Evolutionary conservation across 2,113 vertebrate species (phyloP), one percentile per base, ranked within the genome.

Genomic region (Mormyrus lacerda): DNA sequence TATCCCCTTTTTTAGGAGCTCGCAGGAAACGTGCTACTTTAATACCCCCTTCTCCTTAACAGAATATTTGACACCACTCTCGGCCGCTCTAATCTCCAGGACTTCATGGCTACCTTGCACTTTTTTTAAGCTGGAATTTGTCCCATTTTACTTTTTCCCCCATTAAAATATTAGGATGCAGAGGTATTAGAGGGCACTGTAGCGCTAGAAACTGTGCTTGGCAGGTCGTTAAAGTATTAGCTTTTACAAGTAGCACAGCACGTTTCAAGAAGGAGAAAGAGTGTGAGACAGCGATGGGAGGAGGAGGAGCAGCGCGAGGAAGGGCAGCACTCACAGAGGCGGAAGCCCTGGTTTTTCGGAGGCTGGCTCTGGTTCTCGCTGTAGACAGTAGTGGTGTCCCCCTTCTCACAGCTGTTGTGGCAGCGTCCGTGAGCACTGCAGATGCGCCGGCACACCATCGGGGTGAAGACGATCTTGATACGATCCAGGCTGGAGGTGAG

Each of bases 401-500:
- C 96, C 91, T 95, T 95, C 93, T 96, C 91, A 19, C 96, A 96
- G 92, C 90, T 96, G 93, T 95, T 96, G 92, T 93, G 93, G 94
- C 96, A 96, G 58, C 73, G 95, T 3, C 94, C 94, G 15, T 92
- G 93, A n/a, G 44, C 24, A 1, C 55, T 91, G 92, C 96, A 96
- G 85, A 94, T 91, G 89, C 94, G 89, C 35, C 95, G 95, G 92
- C 96, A 96, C 90, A 94, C 88, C 93, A 95, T 96, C 27, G 96
- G 96, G 0, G 96, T 96, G 91, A 96, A 96, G 91, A 96, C 91
- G 8, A 96, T 96, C 94, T 96, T 96, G 88, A 96, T 96, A 87
- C 95, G 95, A 90, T 96, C 96, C 92, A 95, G 91, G 91, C 44
- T 93, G 87, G 95, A 91, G 8, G 95, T 96, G 89, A 96, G 94